These are phyloP conservation scores for Corythoichthys intestinalis DNA, from an alignment of 2,113 vertebrate species.

Conservation along the genomic window DNA sequence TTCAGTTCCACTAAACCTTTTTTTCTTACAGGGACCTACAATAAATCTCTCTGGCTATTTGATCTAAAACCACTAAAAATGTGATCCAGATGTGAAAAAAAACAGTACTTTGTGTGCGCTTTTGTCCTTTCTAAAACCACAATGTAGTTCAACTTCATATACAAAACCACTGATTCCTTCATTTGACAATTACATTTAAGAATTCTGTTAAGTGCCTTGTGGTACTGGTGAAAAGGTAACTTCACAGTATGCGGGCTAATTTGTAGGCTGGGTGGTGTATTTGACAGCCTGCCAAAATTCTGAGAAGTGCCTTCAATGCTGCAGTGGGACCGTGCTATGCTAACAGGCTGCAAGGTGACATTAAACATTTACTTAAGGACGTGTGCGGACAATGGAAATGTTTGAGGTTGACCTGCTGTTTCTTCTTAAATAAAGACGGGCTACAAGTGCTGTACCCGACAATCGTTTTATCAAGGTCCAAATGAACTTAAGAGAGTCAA, in stretches of 20 bases:
- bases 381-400: background rate
- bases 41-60: slow-evolving; percentile 8
- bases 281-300: slow-evolving; percentile 19
- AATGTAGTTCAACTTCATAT: background rate
- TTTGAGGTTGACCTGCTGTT: background rate
- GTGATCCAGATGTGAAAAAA: slow-evolving; percentile 18
- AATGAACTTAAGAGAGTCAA: background rate
- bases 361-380: slow-evolving; percentile 3
- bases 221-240: background rate
- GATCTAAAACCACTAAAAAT: slow-evolving; percentile 36
- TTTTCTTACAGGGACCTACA: background rate
- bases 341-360: slow-evolving; percentile 1
- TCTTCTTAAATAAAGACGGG: background rate
- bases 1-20: background rate
- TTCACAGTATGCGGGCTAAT: slow-evolving; percentile 4
- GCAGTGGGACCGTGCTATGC: slow-evolving; percentile 4
- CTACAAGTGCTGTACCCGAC: background rate
- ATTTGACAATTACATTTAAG: background rate
- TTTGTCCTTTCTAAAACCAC: slow-evolving; percentile 11
- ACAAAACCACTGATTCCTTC: background rate
- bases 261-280: background rate
- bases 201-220: slow-evolving; percentile 6
- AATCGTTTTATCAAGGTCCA: background rate
- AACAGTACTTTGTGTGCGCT: slow-evolving; percentile 19
- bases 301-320: slow-evolving; percentile 15